These are phyloP conservation scores for Gymnopithys bicolor DNA, from an alignment of 2,797 vertebrate genomes.

Conservation along the genomic window DNA sequence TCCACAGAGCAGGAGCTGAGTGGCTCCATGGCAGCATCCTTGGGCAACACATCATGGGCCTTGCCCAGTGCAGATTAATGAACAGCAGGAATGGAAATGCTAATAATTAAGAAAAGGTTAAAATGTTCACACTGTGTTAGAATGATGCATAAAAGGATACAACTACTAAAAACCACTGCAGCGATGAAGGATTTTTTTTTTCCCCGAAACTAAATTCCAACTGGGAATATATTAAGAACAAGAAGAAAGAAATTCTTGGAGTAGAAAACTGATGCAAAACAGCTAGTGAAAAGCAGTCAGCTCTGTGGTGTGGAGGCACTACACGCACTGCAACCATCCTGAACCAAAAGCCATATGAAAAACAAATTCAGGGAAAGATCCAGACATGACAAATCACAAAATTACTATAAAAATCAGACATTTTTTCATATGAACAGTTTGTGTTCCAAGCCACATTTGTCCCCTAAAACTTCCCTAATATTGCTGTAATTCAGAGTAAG, in stretches of 20 bases:
- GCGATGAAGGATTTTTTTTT: neutral
- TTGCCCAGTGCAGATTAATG: constrained; percentile 57
- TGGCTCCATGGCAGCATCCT: neutral
- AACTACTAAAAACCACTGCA: neutral
- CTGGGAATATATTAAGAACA: constrained; percentile 63
- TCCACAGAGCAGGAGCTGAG: constrained; percentile 38
- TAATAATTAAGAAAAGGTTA: constrained; percentile 76
- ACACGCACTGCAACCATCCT: neutral
- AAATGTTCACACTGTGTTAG: constrained; percentile 48
- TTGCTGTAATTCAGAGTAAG: neutral
- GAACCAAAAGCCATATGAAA: neutral
- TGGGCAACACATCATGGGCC: constrained; percentile 14
- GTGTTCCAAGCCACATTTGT: neutral
- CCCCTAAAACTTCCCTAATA: neutral
- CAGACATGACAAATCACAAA: neutral
- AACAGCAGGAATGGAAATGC: constrained; percentile 58
- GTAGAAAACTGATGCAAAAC: neutral
- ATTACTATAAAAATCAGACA: neutral
- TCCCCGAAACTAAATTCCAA: constrained; percentile 15
- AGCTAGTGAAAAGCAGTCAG: neutral
- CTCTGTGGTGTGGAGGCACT: neutral
- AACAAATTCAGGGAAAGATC: neutral
- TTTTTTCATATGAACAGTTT: neutral
- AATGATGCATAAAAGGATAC: constrained; percentile 36
- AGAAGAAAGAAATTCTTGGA: constrained; percentile 44